Evolutionary conservation across 1,140 invertebrate genomes (phyloP), one percentile per base, ranked within the genome.

Genomic region (Wasmannia auropunctata): DNA sequence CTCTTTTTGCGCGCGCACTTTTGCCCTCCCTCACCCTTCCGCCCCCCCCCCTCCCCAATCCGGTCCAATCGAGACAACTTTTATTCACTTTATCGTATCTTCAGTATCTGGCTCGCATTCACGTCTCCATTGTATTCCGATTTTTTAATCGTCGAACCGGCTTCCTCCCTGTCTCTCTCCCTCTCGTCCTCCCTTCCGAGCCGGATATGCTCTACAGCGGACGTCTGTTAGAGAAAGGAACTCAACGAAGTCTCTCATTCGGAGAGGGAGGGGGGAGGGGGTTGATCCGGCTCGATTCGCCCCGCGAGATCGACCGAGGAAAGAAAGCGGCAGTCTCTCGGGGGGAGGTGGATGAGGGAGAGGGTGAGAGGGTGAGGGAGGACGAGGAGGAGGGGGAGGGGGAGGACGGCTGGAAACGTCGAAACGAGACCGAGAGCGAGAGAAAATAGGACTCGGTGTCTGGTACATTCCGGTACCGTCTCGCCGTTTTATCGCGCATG

Each of bases 391-490:
- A 3, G 22, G 14, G 4, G 51, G 22, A 8, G 11, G 40, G 25
- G 16, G 46, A n/a, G n/a, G n/a, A n/a, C n/a, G 34, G 34, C 1
- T 56, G 63, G 14, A 58, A 72, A 83, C 46, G 22, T 69, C 25
- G 62, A 49, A 83, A 87, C 46, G 46, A 79, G 72, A 79, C 34
- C 22, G 80, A 65, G 81, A 76, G 86, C 40, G 69, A 85, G 34
- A 87, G 86, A 63, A 75, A 87, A 86, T 34, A 67, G 72, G 54
- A 86, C 74, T 37, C 67, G 81, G 65, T 76, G 51, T 83, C 67
- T 87, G 81, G 67, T 86, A 81, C 76, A 43, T 40, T 67, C 65
- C 51, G 43, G 51, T 54, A 56, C 83, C 72, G 49, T 86, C 49
- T 63, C 51, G 43, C 60, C 54, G 40, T 58, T 49, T 76, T 56